These are phyloP conservation scores for Leptosomus discolor DNA, from an alignment of 2,113 vertebrate genomes.

Conservation along the genomic window DNA sequence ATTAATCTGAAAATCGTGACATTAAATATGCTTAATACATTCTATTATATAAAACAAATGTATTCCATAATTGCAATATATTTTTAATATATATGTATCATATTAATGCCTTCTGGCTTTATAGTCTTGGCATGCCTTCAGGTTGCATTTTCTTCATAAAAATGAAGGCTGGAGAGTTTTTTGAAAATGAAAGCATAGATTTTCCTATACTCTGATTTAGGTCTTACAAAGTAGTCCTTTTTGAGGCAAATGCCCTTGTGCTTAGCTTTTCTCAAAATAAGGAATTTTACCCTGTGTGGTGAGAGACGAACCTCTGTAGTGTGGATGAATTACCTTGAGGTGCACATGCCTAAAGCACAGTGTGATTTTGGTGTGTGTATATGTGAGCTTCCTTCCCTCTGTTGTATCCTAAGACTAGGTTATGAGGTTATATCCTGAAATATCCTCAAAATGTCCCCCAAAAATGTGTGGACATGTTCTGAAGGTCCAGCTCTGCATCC, in stretches of 20 bases:
- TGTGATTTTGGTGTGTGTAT: accelerated
- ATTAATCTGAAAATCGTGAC: not conserved
- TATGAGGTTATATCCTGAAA: not conserved
- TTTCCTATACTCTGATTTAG: not conserved
- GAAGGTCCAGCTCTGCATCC: not conserved
- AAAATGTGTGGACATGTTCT: not conserved
- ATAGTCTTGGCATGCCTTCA: not conserved
- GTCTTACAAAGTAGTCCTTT: not conserved
- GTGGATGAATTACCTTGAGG: not conserved
- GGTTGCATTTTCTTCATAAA: not conserved
- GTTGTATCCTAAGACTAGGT: not conserved
- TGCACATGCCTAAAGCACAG: not conserved
- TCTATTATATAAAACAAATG: not conserved
- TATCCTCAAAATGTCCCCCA: not conserved
- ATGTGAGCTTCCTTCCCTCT: not conserved
- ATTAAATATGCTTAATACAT: not conserved
- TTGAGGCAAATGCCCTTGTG: not conserved
- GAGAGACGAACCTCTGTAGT: not conserved
- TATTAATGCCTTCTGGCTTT: not conserved
- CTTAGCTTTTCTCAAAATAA: not conserved
- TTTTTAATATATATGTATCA: not conserved
- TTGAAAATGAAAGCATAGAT: not conserved
- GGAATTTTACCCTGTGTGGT: not conserved
- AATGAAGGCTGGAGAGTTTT: not conserved
- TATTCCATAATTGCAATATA: not conserved